Conservation (phyloP, 2,113 vertebrate species). For the Planiliza haematocheilus region DNA sequence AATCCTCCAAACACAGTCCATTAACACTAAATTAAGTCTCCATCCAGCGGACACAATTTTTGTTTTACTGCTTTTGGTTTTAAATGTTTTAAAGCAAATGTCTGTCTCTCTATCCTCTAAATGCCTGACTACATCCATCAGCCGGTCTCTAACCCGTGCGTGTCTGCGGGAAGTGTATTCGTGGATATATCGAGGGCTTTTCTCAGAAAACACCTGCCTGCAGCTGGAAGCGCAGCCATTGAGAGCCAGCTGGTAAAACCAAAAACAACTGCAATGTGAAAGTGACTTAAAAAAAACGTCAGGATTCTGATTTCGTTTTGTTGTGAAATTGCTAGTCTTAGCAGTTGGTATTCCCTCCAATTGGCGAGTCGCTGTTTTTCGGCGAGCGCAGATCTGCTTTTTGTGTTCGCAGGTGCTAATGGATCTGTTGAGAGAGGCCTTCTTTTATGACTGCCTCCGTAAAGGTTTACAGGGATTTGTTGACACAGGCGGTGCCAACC, state of each 20-base stretch:
- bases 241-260: too few relatives aligned
- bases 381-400: neutral
- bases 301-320: neutral
- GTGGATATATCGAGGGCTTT: too few relatives aligned
- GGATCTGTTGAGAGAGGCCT: neutral
- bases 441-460: neutral
- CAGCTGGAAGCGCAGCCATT: too few relatives aligned
- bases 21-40: too few relatives aligned
- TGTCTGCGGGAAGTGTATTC: neutral
- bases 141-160: neutral
- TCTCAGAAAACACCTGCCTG: too few relatives aligned
- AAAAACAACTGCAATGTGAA: too few relatives aligned
- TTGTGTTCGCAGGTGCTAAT: neutral
- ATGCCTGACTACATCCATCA: neutral
- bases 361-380: neutral
- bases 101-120: too few relatives aligned
- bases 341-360: neutral
- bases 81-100: too few relatives aligned
- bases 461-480: slow-evolving; percentile 2
- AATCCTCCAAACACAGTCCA: too few relatives aligned
- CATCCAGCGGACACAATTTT: too few relatives aligned
- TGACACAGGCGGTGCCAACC: slow-evolving; percentile 18
- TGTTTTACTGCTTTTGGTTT: too few relatives aligned
- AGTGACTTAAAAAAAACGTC: too few relatives aligned
- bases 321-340: neutral